Percentiles rank a stretch among this genome's conserved stretches.
Evolutionary conservation across 2,888 invertebrate genomes (phyloP).

Genomic region (Clepsis dumicolana): DNA sequence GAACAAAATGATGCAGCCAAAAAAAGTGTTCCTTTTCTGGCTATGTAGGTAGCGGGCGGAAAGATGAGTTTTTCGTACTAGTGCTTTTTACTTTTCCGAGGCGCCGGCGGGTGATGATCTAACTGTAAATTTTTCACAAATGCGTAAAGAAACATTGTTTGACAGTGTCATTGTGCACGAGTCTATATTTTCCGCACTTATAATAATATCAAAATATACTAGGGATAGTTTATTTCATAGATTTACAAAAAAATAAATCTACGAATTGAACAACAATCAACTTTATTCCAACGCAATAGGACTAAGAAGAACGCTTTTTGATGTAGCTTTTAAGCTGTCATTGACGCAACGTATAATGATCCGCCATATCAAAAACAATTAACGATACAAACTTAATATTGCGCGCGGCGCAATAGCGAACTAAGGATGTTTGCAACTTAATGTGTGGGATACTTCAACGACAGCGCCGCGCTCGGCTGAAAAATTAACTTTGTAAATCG

Average conservation of each 20-base stretch:
- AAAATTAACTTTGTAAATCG: not conserved
- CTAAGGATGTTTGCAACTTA: not conserved
- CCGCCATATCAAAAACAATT: conserved; percentile 7
- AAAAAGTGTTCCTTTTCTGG: not conserved
- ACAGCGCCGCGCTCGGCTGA: not conserved
- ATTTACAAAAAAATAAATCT: not conserved
- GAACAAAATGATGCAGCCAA: conserved; percentile 30
- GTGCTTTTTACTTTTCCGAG: too few species aligned
- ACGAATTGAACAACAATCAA: conserved; percentile 18
- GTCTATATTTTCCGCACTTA: too few species aligned
- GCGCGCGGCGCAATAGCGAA: not conserved
- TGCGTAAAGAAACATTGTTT: too few species aligned
- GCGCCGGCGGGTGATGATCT: too few species aligned
- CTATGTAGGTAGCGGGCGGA: too few species aligned
- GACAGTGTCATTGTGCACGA: too few species aligned
- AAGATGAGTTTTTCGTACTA: too few species aligned
- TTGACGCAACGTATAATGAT: conserved; percentile 23
- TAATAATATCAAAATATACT: too few species aligned
- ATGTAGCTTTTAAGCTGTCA: not conserved
- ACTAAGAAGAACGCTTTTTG: not conserved
- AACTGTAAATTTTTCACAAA: too few species aligned
- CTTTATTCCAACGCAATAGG: not conserved
- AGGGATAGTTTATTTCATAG: too few species aligned
- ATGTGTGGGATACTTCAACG: not conserved
- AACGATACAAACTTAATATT: conserved; percentile 5